These are phyloP conservation scores for Trachelus troglodyta DNA, from an alignment of 2,888 invertebrate species.

Conservation along the genomic window DNA sequence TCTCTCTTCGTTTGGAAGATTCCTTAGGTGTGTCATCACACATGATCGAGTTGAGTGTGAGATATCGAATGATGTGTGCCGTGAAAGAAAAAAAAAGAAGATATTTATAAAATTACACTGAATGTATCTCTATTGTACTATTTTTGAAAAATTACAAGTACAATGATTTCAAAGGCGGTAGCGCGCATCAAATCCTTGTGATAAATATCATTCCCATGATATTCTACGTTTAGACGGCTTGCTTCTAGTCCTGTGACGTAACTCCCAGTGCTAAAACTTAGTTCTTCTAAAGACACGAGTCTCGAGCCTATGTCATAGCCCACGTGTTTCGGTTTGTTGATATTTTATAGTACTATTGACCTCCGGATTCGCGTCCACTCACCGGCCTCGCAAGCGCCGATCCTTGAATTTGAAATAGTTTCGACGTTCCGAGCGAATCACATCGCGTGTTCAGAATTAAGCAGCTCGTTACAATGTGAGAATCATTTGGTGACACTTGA, in stretches of 20 bases:
- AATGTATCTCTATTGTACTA: not conserved
- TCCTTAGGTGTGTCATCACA: not conserved
- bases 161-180: not conserved
- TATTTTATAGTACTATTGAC: constrained; percentile 27
- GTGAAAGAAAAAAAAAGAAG: not conserved
- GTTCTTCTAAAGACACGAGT: not conserved
- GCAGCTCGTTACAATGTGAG: constrained; percentile 26
- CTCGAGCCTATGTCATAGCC: constrained; percentile 10
- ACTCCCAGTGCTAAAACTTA: not conserved
- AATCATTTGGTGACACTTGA: constrained; percentile 18
- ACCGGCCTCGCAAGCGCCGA: constrained; percentile 18
- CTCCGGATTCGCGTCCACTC: constrained; percentile 8
- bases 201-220: not conserved
- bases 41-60: not conserved
- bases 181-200: not conserved
- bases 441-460: constrained; percentile 45
- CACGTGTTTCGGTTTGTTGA: constrained; percentile 22
- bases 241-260: not conserved
- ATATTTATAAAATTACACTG: not conserved
- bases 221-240: not conserved
- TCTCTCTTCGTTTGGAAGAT: not conserved
- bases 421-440: constrained; percentile 31
- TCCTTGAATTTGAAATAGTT: constrained; percentile 54
- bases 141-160: not conserved
- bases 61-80: not conserved